Base-by-base conservation (phyloP, 1,140 invertebrate species). In the Pseudobourletiella spinata region DNA sequence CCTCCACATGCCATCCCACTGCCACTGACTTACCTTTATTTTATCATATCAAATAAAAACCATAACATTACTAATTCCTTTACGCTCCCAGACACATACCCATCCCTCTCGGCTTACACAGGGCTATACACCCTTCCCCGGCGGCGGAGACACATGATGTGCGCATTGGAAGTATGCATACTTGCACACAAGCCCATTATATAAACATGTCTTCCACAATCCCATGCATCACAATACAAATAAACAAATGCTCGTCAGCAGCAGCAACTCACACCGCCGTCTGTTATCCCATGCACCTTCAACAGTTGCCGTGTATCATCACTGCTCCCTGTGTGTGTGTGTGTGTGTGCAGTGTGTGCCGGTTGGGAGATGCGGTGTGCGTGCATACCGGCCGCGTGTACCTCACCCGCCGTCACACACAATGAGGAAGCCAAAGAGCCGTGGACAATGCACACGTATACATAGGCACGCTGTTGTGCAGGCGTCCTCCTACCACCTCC, bases 1-100 rank as follows among this genome's bases (percentile, higher is more conserved):
- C 46, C 46, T 48, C 16, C 46, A 48, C 46, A 48, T 48, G 46
- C 46, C 46, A 25, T 48, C 32, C 32, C 32, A 39, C 32, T 39
- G 32, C 32, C 32, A 39, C 32, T 39, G 32, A 39, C 32, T 39
- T 39, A 39, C 32, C 32, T 39, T 39, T 39, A 39, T 39, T n/a
- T 39, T 39, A 39, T 39, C 32, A 39, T 39, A 39, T 39, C 32
- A 39, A 39, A 39, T 39, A 39, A 39, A n/a, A 39, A 39, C 32
- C 32, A 39, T 39, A n/a, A n/a, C n/a, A n/a, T 39, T 39, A 39
- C 32, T 39, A 39, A 39, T 39, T 39, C 32, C 32, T n/a, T n/a
- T 39, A n/a, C 32, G n/a, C n/a, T n/a, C n/a, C n/a, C n/a, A n/a
- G n/a, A n/a, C n/a, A n/a, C n/a, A n/a, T n/a, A n/a, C n/a, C n/a